These are phyloP conservation scores for Halcyon malimbica DNA, from an alignment of 2,113 vertebrate species.

Conservation along the genomic window DNA sequence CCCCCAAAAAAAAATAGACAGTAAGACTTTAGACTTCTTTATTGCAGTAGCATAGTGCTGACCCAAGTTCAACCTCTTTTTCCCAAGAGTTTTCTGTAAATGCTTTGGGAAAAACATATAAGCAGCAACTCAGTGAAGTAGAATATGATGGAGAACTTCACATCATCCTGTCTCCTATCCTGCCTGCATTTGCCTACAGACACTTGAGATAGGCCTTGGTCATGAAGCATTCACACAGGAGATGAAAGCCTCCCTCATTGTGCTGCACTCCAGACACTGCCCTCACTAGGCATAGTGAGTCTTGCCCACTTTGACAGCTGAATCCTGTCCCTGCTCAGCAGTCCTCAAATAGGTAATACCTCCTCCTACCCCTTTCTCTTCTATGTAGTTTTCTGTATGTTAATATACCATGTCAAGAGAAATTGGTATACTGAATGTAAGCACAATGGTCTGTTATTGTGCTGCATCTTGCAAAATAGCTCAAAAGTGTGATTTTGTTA, in stretches of 20 bases:
- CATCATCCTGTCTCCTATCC: not conserved
- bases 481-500: not conserved
- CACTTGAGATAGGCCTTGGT: not conserved
- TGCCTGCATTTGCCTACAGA: not conserved
- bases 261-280: not conserved
- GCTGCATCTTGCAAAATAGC: not conserved
- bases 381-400: accelerated
- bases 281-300: not conserved
- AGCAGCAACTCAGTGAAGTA: not conserved
- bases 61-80: not conserved
- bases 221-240: not conserved
- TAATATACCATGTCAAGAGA: not conserved
- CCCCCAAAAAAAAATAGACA: not conserved
- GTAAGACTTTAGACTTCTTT: not conserved
- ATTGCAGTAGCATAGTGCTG: not conserved
- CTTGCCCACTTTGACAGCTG: not conserved
- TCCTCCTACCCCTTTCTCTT: not conserved
- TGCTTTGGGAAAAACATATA: not conserved
- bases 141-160: not conserved
- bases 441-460: not conserved
- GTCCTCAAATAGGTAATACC: not conserved
- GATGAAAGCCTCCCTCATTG: not conserved
- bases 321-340: not conserved
- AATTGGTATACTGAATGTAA: not conserved
- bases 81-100: not conserved